phyloP scores from a whole-genome alignment of 2,888 invertebrate genomes.

The Drosophila peninsularis region DNA sequence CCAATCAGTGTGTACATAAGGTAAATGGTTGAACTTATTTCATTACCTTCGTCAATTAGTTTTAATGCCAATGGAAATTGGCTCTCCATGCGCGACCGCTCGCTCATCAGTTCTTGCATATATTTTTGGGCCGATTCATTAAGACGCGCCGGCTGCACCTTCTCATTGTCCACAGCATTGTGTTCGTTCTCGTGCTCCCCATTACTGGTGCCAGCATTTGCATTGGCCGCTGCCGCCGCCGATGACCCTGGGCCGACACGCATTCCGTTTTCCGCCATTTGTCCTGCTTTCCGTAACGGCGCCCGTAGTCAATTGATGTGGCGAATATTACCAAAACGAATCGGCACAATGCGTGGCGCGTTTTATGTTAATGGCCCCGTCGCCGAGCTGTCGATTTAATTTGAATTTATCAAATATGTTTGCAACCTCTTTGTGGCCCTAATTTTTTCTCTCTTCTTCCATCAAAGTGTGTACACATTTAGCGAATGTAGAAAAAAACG shows the following conservation, averaged over 20 bases:
- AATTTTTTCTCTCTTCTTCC: slow-evolving; percentile 77
- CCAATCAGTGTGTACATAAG: slow-evolving; percentile 43
- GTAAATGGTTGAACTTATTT: slow-evolving; percentile 22
- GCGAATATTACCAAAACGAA: slow-evolving; percentile 54
- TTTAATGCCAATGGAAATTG: slow-evolving; percentile 83
- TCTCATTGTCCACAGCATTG: slow-evolving; percentile 73
- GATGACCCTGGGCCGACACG: slow-evolving; percentile 76
- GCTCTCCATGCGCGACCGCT: slow-evolving; percentile 82
- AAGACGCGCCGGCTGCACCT: slow-evolving; percentile 72
- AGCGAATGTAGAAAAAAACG: slow-evolving; percentile 41
- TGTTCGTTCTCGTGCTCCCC: slow-evolving; percentile 80
- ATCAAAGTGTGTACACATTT: slow-evolving; percentile 67
- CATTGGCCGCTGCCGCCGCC: slow-evolving; percentile 42
- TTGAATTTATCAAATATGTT: slow-evolving; percentile 71
- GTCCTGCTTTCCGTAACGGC: slow-evolving; percentile 56
- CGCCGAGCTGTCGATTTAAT: slow-evolving; percentile 59
- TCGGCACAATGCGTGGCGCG: slow-evolving; percentile 60
- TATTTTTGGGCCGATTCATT: slow-evolving; percentile 83
- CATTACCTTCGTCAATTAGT: slow-evolving; percentile 83
- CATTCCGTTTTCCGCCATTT: slow-evolving; percentile 83
- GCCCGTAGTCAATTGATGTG: slow-evolving; percentile 54
- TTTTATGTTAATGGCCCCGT: slow-evolving; percentile 58
- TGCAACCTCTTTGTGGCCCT: slow-evolving; percentile 76
- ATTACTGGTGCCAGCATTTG: slow-evolving; percentile 66
- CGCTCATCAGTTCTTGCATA: slow-evolving; percentile 82